Percentiles rank a stretch among this genome's conserved stretches.
phyloP scores from a whole-genome alignment of 2,113 vertebrate genomes.

The Nannospalax galili region DNA sequence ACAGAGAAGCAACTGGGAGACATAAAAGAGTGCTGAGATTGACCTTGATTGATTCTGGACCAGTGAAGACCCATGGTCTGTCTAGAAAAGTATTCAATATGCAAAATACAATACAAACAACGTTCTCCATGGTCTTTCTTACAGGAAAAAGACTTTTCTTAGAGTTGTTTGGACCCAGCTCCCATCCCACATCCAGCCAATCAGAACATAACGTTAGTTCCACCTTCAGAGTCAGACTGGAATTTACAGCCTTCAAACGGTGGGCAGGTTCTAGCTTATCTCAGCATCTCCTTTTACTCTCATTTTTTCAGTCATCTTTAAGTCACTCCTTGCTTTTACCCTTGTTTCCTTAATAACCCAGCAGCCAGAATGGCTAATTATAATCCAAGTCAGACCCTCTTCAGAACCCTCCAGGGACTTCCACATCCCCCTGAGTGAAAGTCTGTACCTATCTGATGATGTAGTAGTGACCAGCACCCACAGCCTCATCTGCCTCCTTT shows the following conservation, averaged over 20 bases:
- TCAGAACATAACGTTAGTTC: background rate
- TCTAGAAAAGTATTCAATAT: background rate
- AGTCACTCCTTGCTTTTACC: background rate
- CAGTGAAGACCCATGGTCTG: background rate
- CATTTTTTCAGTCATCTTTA: background rate
- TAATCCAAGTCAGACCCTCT: background rate
- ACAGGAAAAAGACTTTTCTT: background rate
- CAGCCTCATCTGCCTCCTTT: background rate
- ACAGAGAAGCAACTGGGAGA: background rate
- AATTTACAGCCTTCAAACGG: background rate
- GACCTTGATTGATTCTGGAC: background rate
- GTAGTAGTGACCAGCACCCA: background rate
- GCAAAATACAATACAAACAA: background rate
- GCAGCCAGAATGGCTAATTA: background rate
- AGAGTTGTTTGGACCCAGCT: background rate
- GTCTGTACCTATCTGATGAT: background rate
- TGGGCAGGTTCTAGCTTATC: background rate
- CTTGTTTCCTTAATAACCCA: background rate
- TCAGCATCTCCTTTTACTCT: background rate
- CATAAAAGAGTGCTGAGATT: background rate
- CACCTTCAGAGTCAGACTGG: background rate
- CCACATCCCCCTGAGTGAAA: background rate
- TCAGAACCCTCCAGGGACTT: background rate
- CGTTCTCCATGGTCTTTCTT: background rate
- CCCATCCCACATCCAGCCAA: background rate